phyloP scores from a whole-genome alignment of 2,888 invertebrate genomes.

The Ditula angustiorana region DNA sequence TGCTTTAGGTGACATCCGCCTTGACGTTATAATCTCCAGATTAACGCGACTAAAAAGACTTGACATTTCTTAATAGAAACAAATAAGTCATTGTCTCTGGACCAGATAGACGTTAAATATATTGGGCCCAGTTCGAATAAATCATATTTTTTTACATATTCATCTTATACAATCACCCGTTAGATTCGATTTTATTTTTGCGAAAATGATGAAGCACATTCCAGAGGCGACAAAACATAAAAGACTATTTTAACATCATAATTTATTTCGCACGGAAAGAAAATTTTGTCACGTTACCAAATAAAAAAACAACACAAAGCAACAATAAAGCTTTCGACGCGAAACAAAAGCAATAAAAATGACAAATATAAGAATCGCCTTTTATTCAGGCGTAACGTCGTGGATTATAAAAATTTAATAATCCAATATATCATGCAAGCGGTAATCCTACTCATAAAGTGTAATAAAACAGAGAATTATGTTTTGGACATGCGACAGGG shows the following conservation, averaged over 20 bases:
- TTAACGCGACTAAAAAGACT: conserved; percentile 60
- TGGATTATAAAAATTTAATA: conserved; percentile 69
- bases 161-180: background rate
- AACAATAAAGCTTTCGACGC: conserved; percentile 49
- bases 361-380: conserved; percentile 67
- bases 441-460: conserved; percentile 62
- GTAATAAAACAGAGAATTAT: conserved; percentile 51
- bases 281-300: conserved; percentile 2
- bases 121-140: conserved; percentile 1
- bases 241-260: conserved; percentile 47
- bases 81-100: conserved; percentile 63
- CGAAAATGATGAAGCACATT: conserved; percentile 24
- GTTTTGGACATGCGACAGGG: conserved; percentile 41
- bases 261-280: conserved; percentile 36
- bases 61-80: conserved; percentile 62
- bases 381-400: conserved; percentile 59
- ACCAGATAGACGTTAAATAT: conserved; percentile 31
- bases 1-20: conserved; percentile 64
- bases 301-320: conserved; percentile 39
- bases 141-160: conserved; percentile 7
- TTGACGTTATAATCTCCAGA: conserved; percentile 75
- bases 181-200: conserved; percentile 19
- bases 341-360: conserved; percentile 75
- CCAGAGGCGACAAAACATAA: conserved; percentile 30
- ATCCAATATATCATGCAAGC: conserved; percentile 68